Evolutionary conservation across 1,140 invertebrate species (phyloP).

Genomic region (Anastrepha ludens): DNA sequence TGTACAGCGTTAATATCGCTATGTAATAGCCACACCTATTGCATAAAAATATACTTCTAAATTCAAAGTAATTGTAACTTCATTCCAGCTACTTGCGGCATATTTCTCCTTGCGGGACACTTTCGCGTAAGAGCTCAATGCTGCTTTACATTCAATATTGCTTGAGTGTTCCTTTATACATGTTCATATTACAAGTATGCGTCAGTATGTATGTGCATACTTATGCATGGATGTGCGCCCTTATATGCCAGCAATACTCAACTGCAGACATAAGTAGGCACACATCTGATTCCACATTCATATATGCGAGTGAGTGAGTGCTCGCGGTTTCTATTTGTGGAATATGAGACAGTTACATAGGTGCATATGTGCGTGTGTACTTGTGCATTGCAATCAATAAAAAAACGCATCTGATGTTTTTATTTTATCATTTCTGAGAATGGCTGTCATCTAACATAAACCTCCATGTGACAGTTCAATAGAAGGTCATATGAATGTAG

Average conservation of each 20-base stretch:
- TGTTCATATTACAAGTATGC: too few species aligned
- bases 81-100: too few species aligned
- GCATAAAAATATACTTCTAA: too few species aligned
- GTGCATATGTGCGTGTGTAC: too few species aligned
- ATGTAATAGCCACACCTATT: too few species aligned
- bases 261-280: background rate
- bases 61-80: too few species aligned
- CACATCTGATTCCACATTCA: background rate
- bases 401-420: constrained; percentile 9
- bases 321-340: background rate
- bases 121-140: background rate
- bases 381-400: background rate
- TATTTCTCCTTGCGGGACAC: background rate
- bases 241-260: background rate
- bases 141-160: background rate
- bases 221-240: background rate
- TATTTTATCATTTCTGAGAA: too few species aligned
- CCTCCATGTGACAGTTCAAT: background rate
- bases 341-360: background rate
- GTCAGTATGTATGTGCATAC: background rate
- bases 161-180: background rate
- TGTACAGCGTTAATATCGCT: too few species aligned
- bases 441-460: background rate
- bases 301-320: background rate
- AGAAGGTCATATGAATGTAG: background rate